A percentile compares a stretch with the other conserved stretches of the same genome.
Evolutionary conservation across 2,888 invertebrate species (phyloP).

Genomic region (Eurytoma adleriae): DNA sequence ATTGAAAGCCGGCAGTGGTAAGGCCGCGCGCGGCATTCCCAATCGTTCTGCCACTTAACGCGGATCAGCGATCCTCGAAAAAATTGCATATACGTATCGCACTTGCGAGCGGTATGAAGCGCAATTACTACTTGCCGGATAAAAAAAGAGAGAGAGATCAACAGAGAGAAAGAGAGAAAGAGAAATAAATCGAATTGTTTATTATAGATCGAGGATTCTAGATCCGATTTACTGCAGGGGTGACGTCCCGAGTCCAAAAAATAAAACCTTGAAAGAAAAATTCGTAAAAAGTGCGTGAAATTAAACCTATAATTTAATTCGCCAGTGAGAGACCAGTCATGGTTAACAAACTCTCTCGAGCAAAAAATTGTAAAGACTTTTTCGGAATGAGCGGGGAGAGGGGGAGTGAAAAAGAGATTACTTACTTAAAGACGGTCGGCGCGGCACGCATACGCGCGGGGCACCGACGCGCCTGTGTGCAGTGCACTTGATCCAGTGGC

Average conservation of each 20-base stretch:
- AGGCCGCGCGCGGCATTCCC: background rate
- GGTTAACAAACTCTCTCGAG: too few species aligned
- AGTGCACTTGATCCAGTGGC: conserved; percentile 59
- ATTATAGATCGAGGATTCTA: too few species aligned
- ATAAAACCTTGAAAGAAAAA: too few species aligned
- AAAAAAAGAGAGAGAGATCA: background rate
- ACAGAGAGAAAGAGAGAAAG: background rate
- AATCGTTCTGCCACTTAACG: background rate
- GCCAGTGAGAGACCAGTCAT: too few species aligned
- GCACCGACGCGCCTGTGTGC: background rate
- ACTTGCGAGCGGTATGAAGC: conserved; percentile 9
- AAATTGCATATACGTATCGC: conserved; percentile 27
- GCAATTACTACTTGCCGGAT: conserved; percentile 24
- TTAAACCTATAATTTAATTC: too few species aligned
- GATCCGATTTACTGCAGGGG: too few species aligned
- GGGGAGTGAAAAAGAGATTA: conserved; percentile 6
- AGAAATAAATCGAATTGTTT: background rate
- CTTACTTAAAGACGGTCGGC: conserved; percentile 8
- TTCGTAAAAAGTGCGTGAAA: too few species aligned
- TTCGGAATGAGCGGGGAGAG: background rate
- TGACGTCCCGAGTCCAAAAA: too few species aligned
- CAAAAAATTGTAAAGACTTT: too few species aligned
- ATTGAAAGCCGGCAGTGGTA: conserved; percentile 5
- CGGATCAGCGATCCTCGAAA: conserved; percentile 19
- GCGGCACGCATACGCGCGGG: background rate